Evolutionary conservation across 2,113 vertebrate genomes (phyloP).

Genomic region (Herpetotheres cachinnans): DNA sequence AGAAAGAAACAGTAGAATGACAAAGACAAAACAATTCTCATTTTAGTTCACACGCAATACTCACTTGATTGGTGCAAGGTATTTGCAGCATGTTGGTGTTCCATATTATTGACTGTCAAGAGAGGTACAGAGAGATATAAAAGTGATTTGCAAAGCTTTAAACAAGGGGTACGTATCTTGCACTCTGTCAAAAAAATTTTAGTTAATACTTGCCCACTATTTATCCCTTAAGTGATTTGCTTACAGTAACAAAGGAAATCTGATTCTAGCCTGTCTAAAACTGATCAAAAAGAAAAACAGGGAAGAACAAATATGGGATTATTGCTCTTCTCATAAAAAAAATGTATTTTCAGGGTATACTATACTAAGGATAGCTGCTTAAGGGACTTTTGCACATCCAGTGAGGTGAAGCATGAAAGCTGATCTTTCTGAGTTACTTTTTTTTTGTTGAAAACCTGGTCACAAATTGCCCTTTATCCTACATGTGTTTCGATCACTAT

Average conservation of each 20-base stretch:
- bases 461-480: background rate
- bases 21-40: background rate
- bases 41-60: background rate
- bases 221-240: background rate
- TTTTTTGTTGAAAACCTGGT: background rate
- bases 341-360: background rate
- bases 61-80: background rate
- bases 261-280: background rate
- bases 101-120: background rate
- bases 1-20: background rate
- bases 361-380: background rate
- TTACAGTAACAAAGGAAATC: background rate
- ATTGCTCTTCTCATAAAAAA: background rate
- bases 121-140: background rate
- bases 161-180: background rate
- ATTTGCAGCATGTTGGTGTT: background rate
- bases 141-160: background rate
- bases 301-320: background rate
- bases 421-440: background rate
- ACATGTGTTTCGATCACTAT: background rate
- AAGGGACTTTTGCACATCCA: background rate
- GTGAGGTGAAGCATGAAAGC: background rate
- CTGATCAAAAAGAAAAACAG: background rate
- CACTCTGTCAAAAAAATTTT: background rate
- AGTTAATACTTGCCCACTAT: background rate